phyloP scores from a whole-genome alignment of 2,888 invertebrate genomes.

The Caenorhabditis sp. region DNA sequence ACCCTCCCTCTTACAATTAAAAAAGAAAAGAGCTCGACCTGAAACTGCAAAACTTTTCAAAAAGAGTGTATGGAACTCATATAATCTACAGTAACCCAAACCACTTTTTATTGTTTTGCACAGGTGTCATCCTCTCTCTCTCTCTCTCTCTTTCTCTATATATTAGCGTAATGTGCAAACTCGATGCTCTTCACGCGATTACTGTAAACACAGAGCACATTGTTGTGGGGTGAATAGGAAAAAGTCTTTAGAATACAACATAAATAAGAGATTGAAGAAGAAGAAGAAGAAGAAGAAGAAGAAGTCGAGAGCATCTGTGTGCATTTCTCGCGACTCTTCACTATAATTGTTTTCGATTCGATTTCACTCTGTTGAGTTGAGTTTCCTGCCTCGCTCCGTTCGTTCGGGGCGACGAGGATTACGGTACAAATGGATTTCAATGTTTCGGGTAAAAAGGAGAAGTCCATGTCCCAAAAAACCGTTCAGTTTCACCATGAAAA shows the following conservation, averaged over 20 bases:
- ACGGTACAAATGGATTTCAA: background rate
- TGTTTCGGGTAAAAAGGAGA: background rate
- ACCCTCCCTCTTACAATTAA: too few species aligned
- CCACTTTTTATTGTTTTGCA: too few species aligned
- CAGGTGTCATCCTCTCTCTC: slow-evolving; percentile 21
- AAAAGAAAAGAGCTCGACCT: too few species aligned
- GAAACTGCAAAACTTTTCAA: too few species aligned
- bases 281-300: background rate
- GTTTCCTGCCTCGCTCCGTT: too few species aligned
- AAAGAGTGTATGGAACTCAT: too few species aligned
- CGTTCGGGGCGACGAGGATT: too few species aligned
- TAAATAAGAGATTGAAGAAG: slow-evolving; percentile 35
- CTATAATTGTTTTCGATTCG: slow-evolving; percentile 49
- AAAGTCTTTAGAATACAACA: background rate
- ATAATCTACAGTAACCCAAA: too few species aligned
- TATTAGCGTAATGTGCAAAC: background rate
- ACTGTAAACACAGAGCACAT: slow-evolving; percentile 35
- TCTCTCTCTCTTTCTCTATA: slow-evolving; percentile 8
- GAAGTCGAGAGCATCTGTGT: slow-evolving; percentile 40
- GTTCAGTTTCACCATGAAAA: too few species aligned
- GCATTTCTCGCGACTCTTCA: slow-evolving; percentile 31
- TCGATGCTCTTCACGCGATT: slow-evolving; percentile 39
- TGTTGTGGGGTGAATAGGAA: slow-evolving; percentile 20
- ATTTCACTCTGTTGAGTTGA: too few species aligned
- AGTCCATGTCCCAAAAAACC: too few species aligned